These are phyloP conservation scores for Takifugu flavidus DNA, from an alignment of 2,113 vertebrate genomes.

Conservation along the genomic window DNA sequence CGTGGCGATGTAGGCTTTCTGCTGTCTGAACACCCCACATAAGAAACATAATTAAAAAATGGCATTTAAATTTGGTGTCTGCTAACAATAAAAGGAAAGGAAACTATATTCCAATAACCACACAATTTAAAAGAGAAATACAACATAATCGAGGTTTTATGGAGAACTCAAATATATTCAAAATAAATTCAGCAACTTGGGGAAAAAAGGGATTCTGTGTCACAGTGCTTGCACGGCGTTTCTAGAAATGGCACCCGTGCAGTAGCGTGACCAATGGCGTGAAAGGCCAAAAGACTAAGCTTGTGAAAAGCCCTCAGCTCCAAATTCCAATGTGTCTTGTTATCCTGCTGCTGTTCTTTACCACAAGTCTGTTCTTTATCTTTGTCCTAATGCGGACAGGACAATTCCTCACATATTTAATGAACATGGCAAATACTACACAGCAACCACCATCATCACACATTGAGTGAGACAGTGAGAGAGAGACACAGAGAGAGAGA, in stretches of 20 bases:
- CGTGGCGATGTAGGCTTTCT: constrained; percentile 94
- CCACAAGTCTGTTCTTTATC: background rate
- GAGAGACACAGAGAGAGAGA: constrained; percentile 2
- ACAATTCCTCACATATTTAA: constrained; percentile 33
- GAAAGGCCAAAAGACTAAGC: background rate
- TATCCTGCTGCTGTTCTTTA: constrained; percentile 18
- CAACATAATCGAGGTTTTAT: background rate
- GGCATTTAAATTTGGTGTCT: background rate
- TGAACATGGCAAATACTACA: constrained; percentile 39
- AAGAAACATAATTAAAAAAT: background rate
- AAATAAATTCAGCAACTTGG: constrained; percentile 1
- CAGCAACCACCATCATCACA: constrained; percentile 14
- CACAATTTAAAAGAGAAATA: constrained; percentile 1
- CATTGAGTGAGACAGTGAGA: constrained; percentile 25
- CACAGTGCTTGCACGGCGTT: background rate
- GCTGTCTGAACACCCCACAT: constrained; percentile 76
- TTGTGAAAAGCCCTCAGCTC: constrained; percentile 11
- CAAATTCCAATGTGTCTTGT: background rate
- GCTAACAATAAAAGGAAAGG: too few relatives aligned
- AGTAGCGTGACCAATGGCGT: constrained; percentile 5
- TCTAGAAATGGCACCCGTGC: background rate
- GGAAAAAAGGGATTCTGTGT: background rate
- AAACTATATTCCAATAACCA: background rate
- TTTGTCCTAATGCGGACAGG: constrained; percentile 2
- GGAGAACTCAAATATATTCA: constrained; percentile 7